Evolutionary conservation across 2,888 invertebrate species (phyloP).

Genomic region (Andrena flavipes): DNA sequence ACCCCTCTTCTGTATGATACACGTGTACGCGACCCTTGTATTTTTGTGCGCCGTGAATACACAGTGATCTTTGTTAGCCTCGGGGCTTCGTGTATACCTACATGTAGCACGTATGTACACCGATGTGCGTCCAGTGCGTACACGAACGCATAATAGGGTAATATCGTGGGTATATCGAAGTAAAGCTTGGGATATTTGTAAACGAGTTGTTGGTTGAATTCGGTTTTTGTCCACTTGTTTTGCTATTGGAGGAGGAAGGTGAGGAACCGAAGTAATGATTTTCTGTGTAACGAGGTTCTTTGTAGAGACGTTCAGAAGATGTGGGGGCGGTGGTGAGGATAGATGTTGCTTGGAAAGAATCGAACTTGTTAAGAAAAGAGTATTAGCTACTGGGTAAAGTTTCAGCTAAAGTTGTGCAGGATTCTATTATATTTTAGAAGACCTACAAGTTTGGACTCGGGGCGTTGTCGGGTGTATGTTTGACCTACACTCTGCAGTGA

Average conservation of each 20-base stretch:
- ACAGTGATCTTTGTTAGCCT: not conserved
- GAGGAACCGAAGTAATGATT: too few relatives aligned
- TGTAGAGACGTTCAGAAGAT: too few relatives aligned
- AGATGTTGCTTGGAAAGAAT: too few relatives aligned
- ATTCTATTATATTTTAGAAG: too few relatives aligned
- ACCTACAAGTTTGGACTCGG: too few relatives aligned
- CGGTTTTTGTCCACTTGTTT: not conserved
- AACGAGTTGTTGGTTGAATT: not conserved
- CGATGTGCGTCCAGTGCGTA: not conserved
- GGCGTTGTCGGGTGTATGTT: too few relatives aligned
- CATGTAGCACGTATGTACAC: not conserved
- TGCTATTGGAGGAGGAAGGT: not conserved
- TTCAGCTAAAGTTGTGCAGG: too few relatives aligned
- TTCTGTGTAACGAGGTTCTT: too few relatives aligned
- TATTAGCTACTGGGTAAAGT: too few relatives aligned
- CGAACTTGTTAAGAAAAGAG: too few relatives aligned
- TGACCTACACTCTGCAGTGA: too few relatives aligned
- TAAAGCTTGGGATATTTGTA: not conserved
- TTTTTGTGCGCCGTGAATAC: not conserved
- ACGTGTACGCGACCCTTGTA: conserved; percentile 7
- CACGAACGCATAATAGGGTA: not conserved
- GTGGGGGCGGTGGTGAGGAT: too few relatives aligned
- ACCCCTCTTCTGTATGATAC: conserved; percentile 5
- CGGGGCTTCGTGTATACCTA: not conserved
- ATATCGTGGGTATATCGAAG: not conserved